Conservation (phyloP, 2,797 vertebrate genomes). For the Cuniculus paca region DNA sequence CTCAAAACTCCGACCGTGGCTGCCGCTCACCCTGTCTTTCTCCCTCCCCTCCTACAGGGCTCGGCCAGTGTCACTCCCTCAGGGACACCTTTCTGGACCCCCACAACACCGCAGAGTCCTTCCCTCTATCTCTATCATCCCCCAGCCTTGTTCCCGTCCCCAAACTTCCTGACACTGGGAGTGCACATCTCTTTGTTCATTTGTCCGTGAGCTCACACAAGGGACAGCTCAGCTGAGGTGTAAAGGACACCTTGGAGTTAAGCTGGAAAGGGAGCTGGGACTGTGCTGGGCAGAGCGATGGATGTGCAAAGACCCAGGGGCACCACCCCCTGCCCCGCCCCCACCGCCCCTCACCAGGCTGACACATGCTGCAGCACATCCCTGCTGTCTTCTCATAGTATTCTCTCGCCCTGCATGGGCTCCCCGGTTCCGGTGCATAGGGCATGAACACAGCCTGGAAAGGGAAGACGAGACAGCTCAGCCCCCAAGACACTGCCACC, state of each 20-base stretch:
- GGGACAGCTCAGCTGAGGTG: background rate
- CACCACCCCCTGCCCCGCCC: background rate
- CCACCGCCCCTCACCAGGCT: conserved; percentile 83
- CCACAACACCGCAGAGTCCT: background rate
- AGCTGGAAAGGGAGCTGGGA: background rate
- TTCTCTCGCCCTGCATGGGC: conserved; percentile 65
- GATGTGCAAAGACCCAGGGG: background rate
- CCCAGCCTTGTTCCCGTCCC: background rate
- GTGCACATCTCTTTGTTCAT: too few species aligned
- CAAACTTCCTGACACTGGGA: background rate
- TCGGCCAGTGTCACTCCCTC: background rate
- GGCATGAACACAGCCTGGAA: conserved; percentile 65
- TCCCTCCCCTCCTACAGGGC: background rate
- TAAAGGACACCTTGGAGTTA: background rate
- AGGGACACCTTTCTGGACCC: background rate
- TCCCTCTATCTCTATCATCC: background rate
- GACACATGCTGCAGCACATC: conserved; percentile 87
- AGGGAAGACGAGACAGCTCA: background rate
- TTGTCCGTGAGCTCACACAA: background rate
- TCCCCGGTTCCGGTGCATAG: background rate
- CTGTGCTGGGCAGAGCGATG: background rate
- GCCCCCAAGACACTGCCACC: background rate
- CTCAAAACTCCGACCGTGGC: background rate
- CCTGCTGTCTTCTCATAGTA: conserved; percentile 76
- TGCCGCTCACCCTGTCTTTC: background rate